Evolutionary conservation across 1,140 invertebrate genomes (phyloP), one percentile per base, ranked within the genome.

Genomic region (Drosophila seguyi): DNA sequence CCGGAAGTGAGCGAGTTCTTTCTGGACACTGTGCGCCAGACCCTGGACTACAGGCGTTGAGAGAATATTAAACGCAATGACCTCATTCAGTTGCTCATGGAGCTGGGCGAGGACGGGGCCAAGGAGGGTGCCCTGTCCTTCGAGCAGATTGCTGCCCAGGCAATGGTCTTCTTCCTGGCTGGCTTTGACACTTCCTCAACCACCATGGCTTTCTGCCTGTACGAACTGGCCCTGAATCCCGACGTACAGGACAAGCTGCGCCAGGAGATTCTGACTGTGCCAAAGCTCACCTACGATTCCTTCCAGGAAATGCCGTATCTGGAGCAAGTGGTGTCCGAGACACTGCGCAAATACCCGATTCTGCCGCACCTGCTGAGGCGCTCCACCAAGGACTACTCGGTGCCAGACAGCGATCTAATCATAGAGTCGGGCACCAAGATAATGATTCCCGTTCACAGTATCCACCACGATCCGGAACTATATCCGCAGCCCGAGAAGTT

Each of bases 401-500:
- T 88, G 6, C 86, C 86, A 81, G 65, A 76, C 16, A 77, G 75
- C 11, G 34, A 59, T 10, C 34, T 75, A 6, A 16, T 58, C 4
- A 91, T 95, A 29, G 94, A 94, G 34, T 94, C 22, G 83, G 71
- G 72, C 16, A 78, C 38, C 6, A 57, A 50, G 7, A 38, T 87
- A 0, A 57, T 87, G 18, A 94, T 95, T 56, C 94, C 94, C 5
- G 75, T 93, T 2, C 94, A 94, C 67, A 94, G 93, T 50, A 93
- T 96, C 36, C 96, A 97, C 67, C 91, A 94, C 50, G 95, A 96
- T 92, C 94, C 94, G 2, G 91, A 94, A 39, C 92, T 94, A 59
- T 97, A 94, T 90, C 94, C 95, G 3, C 92, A 96, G 67, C 96
- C 96, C 6, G 94, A 95, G 10, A 91, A 79, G 8, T 97, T 96